These are phyloP conservation scores for Actinostola sp. DNA, from an alignment of 92 coral and sea anemone species.

Conservation along the genomic window DNA sequence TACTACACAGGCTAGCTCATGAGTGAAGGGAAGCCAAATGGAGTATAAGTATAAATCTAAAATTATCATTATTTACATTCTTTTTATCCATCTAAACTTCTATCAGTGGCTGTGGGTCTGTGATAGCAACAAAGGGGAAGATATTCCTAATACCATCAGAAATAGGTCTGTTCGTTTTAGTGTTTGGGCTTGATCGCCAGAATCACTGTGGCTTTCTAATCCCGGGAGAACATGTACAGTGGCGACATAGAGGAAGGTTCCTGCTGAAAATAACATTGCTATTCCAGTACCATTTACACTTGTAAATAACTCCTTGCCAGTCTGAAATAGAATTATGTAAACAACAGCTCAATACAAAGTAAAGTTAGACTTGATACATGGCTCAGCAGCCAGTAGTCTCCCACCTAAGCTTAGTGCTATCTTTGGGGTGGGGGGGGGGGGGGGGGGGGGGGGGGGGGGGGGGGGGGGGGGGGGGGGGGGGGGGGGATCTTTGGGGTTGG, in stretches of 20 bases:
- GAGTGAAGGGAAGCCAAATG: no score
- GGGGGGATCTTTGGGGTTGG: no score
- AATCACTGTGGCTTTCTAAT: conserved; percentile 49
- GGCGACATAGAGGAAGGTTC: conserved; percentile 96
- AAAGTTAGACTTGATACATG: background rate
- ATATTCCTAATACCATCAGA: conserved; percentile 87
- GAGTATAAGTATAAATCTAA: no score
- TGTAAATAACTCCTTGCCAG: conserved; percentile 86
- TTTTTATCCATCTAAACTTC: no score
- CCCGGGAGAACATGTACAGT: conserved; percentile 98
- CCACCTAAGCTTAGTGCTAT: no score
- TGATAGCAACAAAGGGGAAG: conserved; percentile 83
- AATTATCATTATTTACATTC: no score
- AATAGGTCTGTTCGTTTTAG: conserved; percentile 76
- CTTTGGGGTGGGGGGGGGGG: no score
- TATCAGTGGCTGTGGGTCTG: conserved; percentile 86
- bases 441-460: no score
- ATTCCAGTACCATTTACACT: conserved; percentile 97
- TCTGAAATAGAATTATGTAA: conserved; percentile 46
- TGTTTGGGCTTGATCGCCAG: conserved; percentile 55
- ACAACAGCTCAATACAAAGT: background rate
- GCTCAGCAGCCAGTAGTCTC: no score
- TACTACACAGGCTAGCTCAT: no score
- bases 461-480: no score
- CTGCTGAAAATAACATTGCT: conserved; percentile 98